These are phyloP conservation scores for Lasioglossum morio DNA, from an alignment of 2,888 invertebrate genomes.

Conservation along the genomic window DNA sequence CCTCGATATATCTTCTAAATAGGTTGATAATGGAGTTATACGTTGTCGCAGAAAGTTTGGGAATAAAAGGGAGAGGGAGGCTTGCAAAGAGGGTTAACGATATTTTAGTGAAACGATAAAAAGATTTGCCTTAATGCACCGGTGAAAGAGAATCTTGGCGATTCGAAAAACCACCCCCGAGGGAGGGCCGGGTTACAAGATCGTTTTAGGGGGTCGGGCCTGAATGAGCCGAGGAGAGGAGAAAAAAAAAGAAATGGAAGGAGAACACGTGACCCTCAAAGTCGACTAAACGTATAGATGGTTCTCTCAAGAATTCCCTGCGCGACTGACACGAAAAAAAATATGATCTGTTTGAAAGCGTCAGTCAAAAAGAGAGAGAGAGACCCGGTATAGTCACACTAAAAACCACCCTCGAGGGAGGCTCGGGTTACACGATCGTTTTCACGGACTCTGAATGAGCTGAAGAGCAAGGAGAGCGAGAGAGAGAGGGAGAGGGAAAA, in stretches of 20 bases:
- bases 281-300: background rate
- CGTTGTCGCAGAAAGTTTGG: background rate
- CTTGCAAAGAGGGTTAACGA: background rate
- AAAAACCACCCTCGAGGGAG: conserved; percentile 3
- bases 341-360: background rate
- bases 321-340: background rate
- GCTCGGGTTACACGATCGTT: conserved; percentile 11
- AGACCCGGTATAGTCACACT: background rate
- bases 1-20: background rate
- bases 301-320: background rate
- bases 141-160: background rate
- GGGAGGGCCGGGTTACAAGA: background rate
- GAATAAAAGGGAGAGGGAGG: background rate
- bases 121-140: background rate
- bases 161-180: background rate
- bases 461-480: background rate
- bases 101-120: background rate
- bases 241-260: background rate
- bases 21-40: background rate
- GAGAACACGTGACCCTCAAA: background rate
- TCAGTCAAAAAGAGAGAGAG: background rate
- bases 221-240: background rate
- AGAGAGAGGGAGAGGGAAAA: background rate
- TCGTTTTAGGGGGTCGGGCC: background rate
- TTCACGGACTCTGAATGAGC: background rate